These are phyloP conservation scores for Parambassis ranga DNA, from an alignment of 2,797 vertebrate genomes.

Conservation along the genomic window DNA sequence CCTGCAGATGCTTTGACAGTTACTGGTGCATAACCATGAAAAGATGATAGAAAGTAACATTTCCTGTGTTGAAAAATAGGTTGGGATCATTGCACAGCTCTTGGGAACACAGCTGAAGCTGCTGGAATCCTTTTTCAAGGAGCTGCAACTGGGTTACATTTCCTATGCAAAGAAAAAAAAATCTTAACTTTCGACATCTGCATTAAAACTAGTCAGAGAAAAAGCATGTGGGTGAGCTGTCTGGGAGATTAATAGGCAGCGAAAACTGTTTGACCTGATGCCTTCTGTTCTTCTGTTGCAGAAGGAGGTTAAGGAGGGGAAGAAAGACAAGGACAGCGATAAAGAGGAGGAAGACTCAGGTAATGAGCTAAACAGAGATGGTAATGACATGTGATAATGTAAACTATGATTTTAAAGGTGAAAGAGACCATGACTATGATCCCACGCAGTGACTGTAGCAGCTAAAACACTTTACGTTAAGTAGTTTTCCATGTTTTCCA, in stretches of 20 bases:
- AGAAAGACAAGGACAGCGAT: constrained; percentile 75
- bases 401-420: not conserved
- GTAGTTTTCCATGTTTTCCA: too few species aligned
- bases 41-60: too few species aligned
- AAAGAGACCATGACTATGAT: not conserved
- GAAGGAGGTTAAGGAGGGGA: constrained; percentile 76
- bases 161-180: not conserved
- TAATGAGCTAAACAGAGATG: constrained; percentile 10
- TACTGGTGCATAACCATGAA: too few species aligned
- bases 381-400: not conserved
- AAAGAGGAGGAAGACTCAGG: constrained; percentile 79
- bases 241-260: constrained; percentile 21
- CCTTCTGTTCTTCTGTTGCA: constrained; percentile 50
- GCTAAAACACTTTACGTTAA: not conserved
- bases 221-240: constrained; percentile 19
- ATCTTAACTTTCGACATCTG: constrained; percentile 15
- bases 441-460: not conserved
- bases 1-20: too few species aligned
- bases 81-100: not conserved
- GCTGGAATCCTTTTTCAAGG: not conserved
- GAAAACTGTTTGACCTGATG: constrained; percentile 14
- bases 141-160: constrained; percentile 19
- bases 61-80: not conserved
- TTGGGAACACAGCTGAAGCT: not conserved
- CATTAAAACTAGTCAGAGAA: not conserved